A percentile compares a stretch with the other conserved stretches of the same genome.
These are phyloP conservation scores for Denticeps clupeoides DNA, from an alignment of 2,797 vertebrate species.

Conservation along the genomic window DNA sequence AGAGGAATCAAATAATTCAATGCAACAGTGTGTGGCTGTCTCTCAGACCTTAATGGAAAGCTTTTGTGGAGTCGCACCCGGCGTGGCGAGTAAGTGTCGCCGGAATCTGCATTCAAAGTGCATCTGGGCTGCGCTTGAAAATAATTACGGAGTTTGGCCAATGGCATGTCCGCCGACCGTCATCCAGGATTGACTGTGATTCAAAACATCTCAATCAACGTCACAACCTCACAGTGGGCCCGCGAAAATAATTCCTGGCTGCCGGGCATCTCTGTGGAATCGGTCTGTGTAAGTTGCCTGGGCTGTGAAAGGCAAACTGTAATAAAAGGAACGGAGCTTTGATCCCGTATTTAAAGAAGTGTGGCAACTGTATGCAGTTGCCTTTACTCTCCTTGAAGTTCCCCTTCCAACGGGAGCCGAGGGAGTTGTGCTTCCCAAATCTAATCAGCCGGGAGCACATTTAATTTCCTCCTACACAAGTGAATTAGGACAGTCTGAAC, in stretches of 20 bases:
- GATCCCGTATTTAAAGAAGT: neutral
- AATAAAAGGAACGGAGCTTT: constrained; percentile 1
- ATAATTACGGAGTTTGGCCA: constrained; percentile 10
- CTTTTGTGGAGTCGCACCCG: neutral
- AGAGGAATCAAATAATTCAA: neutral
- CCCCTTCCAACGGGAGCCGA: neutral
- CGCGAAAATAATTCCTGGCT: neutral
- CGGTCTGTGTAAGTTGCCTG: constrained; percentile 7
- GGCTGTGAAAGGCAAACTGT: constrained; percentile 1
- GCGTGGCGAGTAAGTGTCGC: neutral
- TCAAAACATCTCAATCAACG: constrained; percentile 22
- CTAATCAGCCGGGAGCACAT: constrained; percentile 22
- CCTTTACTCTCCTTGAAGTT: constrained; percentile 4
- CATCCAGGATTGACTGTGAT: constrained; percentile 4
- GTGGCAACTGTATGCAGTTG: neutral
- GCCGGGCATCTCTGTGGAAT: neutral
- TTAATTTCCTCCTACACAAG: constrained; percentile 22
- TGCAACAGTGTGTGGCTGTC: neutral
- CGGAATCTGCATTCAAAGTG: neutral
- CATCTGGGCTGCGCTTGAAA: neutral
- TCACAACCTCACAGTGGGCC: neutral
- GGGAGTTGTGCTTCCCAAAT: constrained; percentile 12
- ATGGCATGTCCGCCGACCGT: constrained; percentile 1
- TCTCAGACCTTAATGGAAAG: neutral
- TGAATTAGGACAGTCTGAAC: constrained; percentile 7